Percentiles rank a stretch among this genome's conserved stretches.
These are phyloP conservation scores for Harmothoe impar DNA, from an alignment of 2,888 invertebrate genomes.

Conservation along the genomic window DNA sequence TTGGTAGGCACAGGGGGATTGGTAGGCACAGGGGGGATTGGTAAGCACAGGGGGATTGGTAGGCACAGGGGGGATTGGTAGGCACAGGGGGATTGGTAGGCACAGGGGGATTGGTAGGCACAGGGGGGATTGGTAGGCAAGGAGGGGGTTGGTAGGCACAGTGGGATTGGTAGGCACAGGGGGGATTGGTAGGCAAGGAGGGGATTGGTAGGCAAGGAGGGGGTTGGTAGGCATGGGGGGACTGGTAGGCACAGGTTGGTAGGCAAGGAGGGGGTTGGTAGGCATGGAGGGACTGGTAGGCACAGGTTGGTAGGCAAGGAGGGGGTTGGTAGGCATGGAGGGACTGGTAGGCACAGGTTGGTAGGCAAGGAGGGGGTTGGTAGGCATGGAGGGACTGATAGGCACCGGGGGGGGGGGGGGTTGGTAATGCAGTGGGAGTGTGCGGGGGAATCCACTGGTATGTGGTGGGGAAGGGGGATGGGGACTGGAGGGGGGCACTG, in stretches of 20 bases:
- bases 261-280: background rate
- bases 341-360: background rate
- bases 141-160: background rate
- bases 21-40: too few relatives aligned
- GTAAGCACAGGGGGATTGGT: too few relatives aligned
- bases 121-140: background rate
- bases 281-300: background rate
- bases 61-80: too few relatives aligned
- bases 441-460: too few relatives aligned
- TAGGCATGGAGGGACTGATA: too few relatives aligned
- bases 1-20: too few relatives aligned
- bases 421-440: background rate
- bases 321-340: background rate
- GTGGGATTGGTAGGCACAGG: background rate
- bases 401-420: constrained; percentile 1
- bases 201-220: background rate
- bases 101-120: background rate
- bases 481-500: too few relatives aligned
- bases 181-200: background rate
- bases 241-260: background rate
- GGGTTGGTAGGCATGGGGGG: background rate
- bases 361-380: background rate
- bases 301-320: background rate
- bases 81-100: background rate
- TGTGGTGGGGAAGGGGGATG: too few relatives aligned